Percentiles rank a stretch among this genome's conserved stretches.
Evolutionary conservation across 2,113 vertebrate species (phyloP).

Genomic region (Crotalus horridus): DNA sequence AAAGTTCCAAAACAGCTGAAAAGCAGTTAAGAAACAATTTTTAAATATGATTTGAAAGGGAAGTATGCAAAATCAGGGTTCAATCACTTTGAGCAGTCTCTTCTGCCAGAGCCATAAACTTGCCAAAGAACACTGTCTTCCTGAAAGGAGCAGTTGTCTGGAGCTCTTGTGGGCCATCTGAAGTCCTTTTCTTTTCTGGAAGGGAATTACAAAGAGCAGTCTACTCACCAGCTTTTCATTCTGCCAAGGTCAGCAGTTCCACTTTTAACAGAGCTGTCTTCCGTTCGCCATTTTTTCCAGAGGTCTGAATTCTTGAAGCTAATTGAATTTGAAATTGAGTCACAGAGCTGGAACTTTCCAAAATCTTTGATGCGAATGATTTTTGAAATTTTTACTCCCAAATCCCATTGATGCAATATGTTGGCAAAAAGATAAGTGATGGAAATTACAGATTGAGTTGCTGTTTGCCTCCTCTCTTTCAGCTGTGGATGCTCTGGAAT

Average conservation of each 20-base stretch:
- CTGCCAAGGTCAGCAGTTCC: accelerated
- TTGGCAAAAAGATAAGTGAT: not conserved
- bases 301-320: not conserved
- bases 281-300: not conserved
- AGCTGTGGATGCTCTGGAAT: not conserved
- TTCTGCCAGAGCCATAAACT: too few relatives aligned
- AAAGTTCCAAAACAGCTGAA: too few relatives aligned
- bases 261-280: not conserved
- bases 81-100: too few relatives aligned
- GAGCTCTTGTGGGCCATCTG: too few relatives aligned
- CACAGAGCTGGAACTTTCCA: not conserved
- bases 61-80: too few relatives aligned
- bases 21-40: too few relatives aligned
- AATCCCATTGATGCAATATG: not conserved
- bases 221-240: too few relatives aligned
- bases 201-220: too few relatives aligned
- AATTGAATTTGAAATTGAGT: not conserved
- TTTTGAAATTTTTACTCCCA: not conserved
- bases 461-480: not conserved
- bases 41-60: too few relatives aligned
- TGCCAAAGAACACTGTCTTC: too few relatives aligned
- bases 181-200: too few relatives aligned
- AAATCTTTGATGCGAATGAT: not conserved
- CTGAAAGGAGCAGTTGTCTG: too few relatives aligned
- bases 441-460: not conserved